Base-by-base conservation (phyloP, 2,797 vertebrate species). In the Lophotriccus pileatus region DNA sequence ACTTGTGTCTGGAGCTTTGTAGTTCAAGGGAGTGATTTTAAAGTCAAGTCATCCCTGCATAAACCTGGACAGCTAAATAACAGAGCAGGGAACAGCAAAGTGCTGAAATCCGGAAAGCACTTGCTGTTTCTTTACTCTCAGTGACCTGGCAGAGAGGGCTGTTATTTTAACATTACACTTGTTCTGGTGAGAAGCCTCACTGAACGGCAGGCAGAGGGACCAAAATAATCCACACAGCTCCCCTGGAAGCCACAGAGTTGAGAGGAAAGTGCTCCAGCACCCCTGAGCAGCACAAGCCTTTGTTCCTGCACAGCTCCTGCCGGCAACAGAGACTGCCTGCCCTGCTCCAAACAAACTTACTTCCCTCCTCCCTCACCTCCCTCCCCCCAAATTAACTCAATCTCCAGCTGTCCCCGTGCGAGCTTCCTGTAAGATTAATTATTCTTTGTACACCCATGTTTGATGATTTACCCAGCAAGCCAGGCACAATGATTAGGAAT, bases 401-500 rank as follows among this genome's bases (percentile, higher is more conserved):
- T 81, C 87, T 89, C 92, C 94, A 95, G 92, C 92, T 92, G 92
- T 87, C 91, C 91, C 87, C 58, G 55, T 0, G 1, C 93, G 87
- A 91, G 92, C 84, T 96, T 97, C 94, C 95, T 95, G 84, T 93
- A 37, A 74, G 89, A 92, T 69, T 95, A 94, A 96, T 96, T 96
- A 88, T 82, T 84, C 93, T 95, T 90, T 89, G 91, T 84, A 82
- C 85, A 78, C 90, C 59, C 39, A 1, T 18, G 34, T 84, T 94
- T 95, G 96, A 96, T 93, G 85, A 95, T 96, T 94, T 96, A 96
- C 91, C 94, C 93, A 84, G 94, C 60, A 17, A 91, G 67, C 52
- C 64, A 95, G 63, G 76, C 76, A 91, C 83, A 67, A 55, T 28
- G 75, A 94, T 73, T 23, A 86, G 82, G 87, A 94, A 88, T 55